A percentile compares a stretch with the other conserved stretches of the same genome.
Conservation (phyloP, 2,113 vertebrate species). For the Corythaixoides concolor region DNA sequence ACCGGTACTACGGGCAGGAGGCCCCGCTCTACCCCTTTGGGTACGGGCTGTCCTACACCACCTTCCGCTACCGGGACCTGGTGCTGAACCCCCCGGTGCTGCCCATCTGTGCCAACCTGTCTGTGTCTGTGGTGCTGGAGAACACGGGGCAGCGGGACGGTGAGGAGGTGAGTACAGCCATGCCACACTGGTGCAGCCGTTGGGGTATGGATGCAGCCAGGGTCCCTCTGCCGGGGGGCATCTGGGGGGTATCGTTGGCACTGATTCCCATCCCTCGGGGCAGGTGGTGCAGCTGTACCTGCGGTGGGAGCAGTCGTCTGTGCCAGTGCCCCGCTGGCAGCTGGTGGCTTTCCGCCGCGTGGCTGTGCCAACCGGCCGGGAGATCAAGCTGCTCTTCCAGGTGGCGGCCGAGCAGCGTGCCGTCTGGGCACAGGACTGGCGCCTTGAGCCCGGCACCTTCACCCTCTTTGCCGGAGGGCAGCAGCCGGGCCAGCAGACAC, state of each 20-base stretch:
- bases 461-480: slow-evolving; percentile 61
- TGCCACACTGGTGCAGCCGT: rapidly evolving
- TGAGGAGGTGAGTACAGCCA: slow-evolving; percentile 51
- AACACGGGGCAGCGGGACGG: slow-evolving; percentile 40
- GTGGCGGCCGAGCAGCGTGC: slow-evolving; percentile 39
- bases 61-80: slow-evolving; percentile 59
- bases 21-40: slow-evolving; percentile 70
- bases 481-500: slow-evolving; percentile 37
- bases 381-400: slow-evolving; percentile 47
- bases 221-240: background rate
- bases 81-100: background rate
- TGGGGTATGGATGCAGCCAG: rapidly evolving
- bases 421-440: slow-evolving; percentile 50
- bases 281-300: slow-evolving; percentile 75
- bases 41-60: slow-evolving; percentile 68
- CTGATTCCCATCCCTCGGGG: rapidly evolving
- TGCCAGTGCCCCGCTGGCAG: slow-evolving; percentile 67
- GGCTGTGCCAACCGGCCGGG: background rate
- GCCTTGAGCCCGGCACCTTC: slow-evolving; percentile 52
- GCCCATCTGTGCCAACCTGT: slow-evolving; percentile 54
- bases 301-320: slow-evolving; percentile 44
- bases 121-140: slow-evolving; percentile 50
- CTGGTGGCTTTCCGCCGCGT: slow-evolving; percentile 63
- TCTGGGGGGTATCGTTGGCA: rapidly evolving
- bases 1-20: slow-evolving; percentile 66